phyloP scores from a whole-genome alignment of 53 echinoderm and acorn worm genomes.

The Holothuria scabra region DNA sequence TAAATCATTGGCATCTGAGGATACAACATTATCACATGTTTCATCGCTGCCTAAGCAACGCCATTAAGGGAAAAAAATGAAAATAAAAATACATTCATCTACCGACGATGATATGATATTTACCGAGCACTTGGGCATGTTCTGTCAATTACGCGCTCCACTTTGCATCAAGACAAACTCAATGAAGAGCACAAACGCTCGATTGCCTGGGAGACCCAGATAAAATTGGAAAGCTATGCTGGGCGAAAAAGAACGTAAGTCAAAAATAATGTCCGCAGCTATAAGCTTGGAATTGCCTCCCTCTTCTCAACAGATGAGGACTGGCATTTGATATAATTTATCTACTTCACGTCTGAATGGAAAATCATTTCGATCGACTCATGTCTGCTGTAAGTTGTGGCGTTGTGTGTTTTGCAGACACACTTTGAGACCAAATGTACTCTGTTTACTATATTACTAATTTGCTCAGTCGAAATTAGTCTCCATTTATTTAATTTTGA shows the following conservation, averaged over 20 bases:
- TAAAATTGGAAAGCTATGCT: slow-evolving; percentile 5
- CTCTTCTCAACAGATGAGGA: too few species aligned
- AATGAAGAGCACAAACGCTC: not conserved
- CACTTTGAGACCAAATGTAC: not conserved
- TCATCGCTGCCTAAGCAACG: too few species aligned
- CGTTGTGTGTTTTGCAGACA: not conserved
- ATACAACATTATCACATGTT: too few species aligned
- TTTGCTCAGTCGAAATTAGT: too few species aligned
- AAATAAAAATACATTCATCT: too few species aligned
- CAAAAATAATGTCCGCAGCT: not conserved
- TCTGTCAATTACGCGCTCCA: slow-evolving; percentile 31
- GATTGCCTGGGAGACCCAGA: slow-evolving; percentile 17
- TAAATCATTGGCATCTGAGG: too few species aligned
- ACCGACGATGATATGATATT: not conserved
- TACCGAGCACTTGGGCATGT: slow-evolving; percentile 26
- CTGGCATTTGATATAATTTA: too few species aligned
- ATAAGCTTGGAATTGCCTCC: too few species aligned
- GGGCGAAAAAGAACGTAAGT: not conserved
- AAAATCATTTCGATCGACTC: too few species aligned
- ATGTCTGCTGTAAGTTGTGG: not conserved
- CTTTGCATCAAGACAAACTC: slow-evolving; percentile 22
- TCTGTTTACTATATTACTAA: not conserved
- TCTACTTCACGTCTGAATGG: too few species aligned
- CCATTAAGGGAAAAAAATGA: too few species aligned
- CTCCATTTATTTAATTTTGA: too few species aligned